Evolutionary conservation across 2,797 vertebrate genomes (phyloP), one percentile per base, ranked within the genome.

Genomic region (Aeoliscus strigatus): DNA sequence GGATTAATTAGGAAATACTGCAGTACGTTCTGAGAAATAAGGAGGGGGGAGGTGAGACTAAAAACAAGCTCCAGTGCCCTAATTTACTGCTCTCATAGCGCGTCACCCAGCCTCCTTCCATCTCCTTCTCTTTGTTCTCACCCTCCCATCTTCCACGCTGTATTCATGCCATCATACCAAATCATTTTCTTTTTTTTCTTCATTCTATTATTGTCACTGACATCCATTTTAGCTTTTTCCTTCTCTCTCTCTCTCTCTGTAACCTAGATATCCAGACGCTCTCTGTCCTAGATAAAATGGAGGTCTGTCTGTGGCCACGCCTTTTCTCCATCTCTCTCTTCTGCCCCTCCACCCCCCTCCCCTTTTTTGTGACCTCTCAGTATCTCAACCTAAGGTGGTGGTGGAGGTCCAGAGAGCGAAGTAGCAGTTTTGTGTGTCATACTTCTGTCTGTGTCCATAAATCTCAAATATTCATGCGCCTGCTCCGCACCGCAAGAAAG

Each of bases 391-490:
- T 30, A 26, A 45, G 16, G 17, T 23, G 25, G 41, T 14, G 25
- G 16, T 26, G 37, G n/a, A 50, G 18, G 47, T 65, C 35, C 53
- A 31, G 10, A 12, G n/a, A n/a, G n/a, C n/a, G n/a, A n/a, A n/a
- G n/a, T n/a, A n/a, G 12, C 17, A 31, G 40, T 52, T 27, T 33
- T 37, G 10, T 61, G 39, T 55, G 39, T 30, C 43, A 21, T 29
- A 56, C 6, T 12, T 62, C 40, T 49, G 51, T 50, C 56, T 0
- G 23, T 66, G 76, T 83, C 65, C 74, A 85, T 80, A 28, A 79
- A 73, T 52, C 70, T 88, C 54, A 82, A 81, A 81, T 82, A 87
- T 85, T 81, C 73, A 86, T 81, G 72, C 9, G 55, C 14, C 41
- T 15, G 41, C 38, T 69, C 59, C 26, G 17, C 32, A 8, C 42